phyloP scores from a whole-genome alignment of 2,888 invertebrate genomes.

The Clunio marinus region DNA sequence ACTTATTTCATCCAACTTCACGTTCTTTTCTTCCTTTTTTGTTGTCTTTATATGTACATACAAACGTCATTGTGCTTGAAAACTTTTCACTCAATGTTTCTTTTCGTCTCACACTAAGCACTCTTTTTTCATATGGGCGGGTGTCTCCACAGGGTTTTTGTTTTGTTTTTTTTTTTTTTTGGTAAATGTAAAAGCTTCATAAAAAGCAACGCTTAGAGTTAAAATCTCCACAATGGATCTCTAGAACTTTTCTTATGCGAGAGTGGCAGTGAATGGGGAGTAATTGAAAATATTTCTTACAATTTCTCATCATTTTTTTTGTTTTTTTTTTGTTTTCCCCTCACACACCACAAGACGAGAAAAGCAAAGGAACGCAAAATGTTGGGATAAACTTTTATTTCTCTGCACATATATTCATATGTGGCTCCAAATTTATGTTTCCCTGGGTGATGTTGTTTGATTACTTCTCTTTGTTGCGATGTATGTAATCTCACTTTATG shows the following conservation, averaged over 20 bases:
- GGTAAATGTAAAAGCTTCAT: background rate
- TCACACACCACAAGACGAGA: background rate
- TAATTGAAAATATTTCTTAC: background rate
- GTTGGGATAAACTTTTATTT: background rate
- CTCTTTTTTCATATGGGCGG: no score
- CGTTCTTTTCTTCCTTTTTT: background rate
- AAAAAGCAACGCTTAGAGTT: background rate
- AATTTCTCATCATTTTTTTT: no score
- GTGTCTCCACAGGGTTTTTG: no score
- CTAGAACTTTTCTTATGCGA: background rate
- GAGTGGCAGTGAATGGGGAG: background rate
- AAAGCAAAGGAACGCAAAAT: no score
- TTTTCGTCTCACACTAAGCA: background rate
- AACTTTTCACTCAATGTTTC: background rate
- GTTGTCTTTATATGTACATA: background rate
- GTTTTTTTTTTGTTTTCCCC: background rate
- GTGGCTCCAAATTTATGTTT: constrained; percentile 20
- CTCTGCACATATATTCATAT: background rate
- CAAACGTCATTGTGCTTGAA: background rate
- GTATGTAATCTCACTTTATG: constrained; percentile 19
- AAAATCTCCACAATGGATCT: background rate
- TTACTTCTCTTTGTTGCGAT: constrained; percentile 19
- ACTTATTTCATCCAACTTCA: background rate
- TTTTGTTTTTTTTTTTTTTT: no score
- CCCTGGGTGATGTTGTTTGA: constrained; percentile 19